phyloP scores from a whole-genome alignment of 2,797 vertebrate species.

The Rhabdophis nuchalis region DNA sequence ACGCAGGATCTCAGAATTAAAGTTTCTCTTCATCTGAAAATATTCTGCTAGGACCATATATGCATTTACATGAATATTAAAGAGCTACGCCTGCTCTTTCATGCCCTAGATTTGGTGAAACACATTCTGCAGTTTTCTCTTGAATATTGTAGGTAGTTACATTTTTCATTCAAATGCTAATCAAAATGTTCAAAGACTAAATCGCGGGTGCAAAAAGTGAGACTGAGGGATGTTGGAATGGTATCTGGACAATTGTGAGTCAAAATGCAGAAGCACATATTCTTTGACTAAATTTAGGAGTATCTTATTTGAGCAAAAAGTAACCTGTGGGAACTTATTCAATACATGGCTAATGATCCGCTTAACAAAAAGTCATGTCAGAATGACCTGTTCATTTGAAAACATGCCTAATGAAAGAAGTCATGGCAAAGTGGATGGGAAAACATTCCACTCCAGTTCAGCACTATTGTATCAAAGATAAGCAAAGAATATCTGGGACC shows the following conservation, averaged over 20 bases:
- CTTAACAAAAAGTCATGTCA: background rate
- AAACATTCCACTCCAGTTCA: background rate
- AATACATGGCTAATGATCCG: background rate
- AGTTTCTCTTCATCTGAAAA: background rate
- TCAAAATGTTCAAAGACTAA: background rate
- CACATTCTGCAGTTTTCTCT: background rate
- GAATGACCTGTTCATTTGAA: background rate
- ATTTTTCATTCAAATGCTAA: background rate
- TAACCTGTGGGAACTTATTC: background rate
- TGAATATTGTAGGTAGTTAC: background rate
- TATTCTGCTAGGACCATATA: background rate
- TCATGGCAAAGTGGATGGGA: background rate
- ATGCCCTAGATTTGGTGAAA: background rate
- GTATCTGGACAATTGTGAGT: background rate
- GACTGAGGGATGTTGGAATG: background rate
- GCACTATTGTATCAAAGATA: background rate
- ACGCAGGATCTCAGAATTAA: background rate
- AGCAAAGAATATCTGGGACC: background rate
- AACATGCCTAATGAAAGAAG: background rate
- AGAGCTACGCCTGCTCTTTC: background rate
- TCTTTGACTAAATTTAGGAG: background rate
- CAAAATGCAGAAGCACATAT: background rate
- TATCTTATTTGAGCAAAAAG: background rate
- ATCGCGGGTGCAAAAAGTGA: background rate
- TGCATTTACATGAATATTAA: background rate